Conservation (phyloP, 2,797 vertebrate species). For the Parotocinclus haroldoi region DNA sequence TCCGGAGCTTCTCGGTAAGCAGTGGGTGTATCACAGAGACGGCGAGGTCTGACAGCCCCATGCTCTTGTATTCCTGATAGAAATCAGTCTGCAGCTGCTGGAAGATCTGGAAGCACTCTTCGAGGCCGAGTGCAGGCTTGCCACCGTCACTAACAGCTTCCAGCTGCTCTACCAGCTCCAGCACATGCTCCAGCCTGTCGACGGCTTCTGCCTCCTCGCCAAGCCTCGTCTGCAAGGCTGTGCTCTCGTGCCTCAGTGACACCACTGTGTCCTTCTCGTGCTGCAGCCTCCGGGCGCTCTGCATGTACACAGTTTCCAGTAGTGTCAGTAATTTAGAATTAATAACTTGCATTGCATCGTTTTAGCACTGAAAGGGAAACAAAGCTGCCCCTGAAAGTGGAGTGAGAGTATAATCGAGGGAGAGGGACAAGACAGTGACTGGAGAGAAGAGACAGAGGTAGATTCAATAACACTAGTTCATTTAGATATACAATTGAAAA, state of each 20-base stretch:
- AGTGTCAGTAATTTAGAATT: too few species aligned
- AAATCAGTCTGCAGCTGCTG: slow-evolving; percentile 91
- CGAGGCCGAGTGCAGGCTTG: slow-evolving; percentile 77
- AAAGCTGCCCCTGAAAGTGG: too few species aligned
- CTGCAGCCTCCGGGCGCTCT: slow-evolving; percentile 90
- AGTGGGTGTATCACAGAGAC: slow-evolving; percentile 90
- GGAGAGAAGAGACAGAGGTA: too few species aligned
- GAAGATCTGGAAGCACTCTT: slow-evolving; percentile 86
- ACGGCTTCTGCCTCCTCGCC: slow-evolving; percentile 77
- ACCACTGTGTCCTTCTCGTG: slow-evolving; percentile 93
- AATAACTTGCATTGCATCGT: too few species aligned
- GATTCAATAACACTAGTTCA: too few species aligned
- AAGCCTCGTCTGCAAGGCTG: slow-evolving; percentile 77
- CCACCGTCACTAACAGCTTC: slow-evolving; percentile 75
- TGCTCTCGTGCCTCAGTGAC: slow-evolving; percentile 85
- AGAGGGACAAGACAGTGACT: too few species aligned
- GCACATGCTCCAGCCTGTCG: slow-evolving; percentile 82
- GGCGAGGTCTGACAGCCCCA: slow-evolving; percentile 85
- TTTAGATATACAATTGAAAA: too few species aligned
- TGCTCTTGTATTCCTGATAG: slow-evolving; percentile 90
- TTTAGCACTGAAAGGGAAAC: too few species aligned
- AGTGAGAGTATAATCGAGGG: too few species aligned
- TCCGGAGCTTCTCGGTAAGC: slow-evolving; percentile 85
- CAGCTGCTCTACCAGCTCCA: slow-evolving; percentile 86
- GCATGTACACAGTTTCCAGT: not conserved